These are phyloP conservation scores for Anastatus disparis DNA, from an alignment of 1,140 invertebrate species.

Conservation along the genomic window DNA sequence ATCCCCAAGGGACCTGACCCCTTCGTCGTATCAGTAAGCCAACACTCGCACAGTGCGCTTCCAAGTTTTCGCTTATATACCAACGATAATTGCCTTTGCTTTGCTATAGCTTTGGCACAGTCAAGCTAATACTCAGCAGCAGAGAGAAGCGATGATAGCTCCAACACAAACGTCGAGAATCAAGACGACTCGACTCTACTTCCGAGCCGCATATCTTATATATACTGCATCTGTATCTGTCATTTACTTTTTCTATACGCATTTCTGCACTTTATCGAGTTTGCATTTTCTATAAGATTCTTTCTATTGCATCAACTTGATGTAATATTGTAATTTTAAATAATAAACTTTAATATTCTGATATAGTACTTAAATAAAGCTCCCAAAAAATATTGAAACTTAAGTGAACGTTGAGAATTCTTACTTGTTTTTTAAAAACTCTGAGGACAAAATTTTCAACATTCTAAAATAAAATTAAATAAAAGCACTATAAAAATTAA, in stretches of 20 bases:
- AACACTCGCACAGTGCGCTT: slow-evolving; percentile 48
- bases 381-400: too few relatives aligned
- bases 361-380: too few relatives aligned
- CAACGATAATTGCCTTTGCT: slow-evolving; percentile 64
- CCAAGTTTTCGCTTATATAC: slow-evolving; percentile 64
- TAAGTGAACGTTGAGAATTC: too few relatives aligned
- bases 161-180: slow-evolving; percentile 4
- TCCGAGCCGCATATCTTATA: too few relatives aligned
- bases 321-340: too few relatives aligned
- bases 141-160: not conserved
- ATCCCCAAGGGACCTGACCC: slow-evolving; percentile 60
- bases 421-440: too few relatives aligned
- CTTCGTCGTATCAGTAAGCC: slow-evolving; percentile 50
- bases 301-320: not conserved
- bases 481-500: too few relatives aligned
- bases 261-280: not conserved
- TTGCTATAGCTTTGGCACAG: slow-evolving; percentile 47
- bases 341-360: too few relatives aligned
- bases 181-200: not conserved
- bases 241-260: not conserved
- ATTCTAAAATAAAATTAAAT: too few relatives aligned
- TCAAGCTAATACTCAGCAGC: slow-evolving; percentile 38
- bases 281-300: slow-evolving; percentile 3
- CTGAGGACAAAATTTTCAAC: too few relatives aligned
- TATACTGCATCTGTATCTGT: too few relatives aligned